phyloP scores from a whole-genome alignment of 1,140 invertebrate genomes.

The Ectropis grisescens region DNA sequence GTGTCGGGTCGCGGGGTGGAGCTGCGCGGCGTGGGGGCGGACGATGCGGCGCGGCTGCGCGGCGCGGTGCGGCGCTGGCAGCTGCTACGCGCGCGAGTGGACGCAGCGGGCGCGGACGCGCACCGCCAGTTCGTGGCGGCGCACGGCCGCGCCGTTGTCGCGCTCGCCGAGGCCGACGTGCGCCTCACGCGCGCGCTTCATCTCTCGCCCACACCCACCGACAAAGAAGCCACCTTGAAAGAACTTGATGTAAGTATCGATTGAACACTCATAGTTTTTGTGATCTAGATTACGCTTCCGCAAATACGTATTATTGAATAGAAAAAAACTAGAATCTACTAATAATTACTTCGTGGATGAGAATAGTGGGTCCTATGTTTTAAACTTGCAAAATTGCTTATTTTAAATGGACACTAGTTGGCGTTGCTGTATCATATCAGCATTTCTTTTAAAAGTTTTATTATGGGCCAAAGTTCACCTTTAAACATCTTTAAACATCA shows the following conservation, averaged over 20 bases:
- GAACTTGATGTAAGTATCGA: constrained; percentile 49
- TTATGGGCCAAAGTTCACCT: too few species aligned
- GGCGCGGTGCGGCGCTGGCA: constrained; percentile 35
- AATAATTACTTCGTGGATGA: too few species aligned
- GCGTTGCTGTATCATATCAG: too few species aligned
- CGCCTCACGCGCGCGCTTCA: constrained; percentile 78
- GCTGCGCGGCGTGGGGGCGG: constrained; percentile 35
- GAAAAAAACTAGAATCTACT: too few species aligned
- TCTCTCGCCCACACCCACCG: constrained; percentile 62
- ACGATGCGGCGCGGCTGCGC: constrained; percentile 35
- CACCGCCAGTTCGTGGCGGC: constrained; percentile 78
- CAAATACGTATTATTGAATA: too few species aligned
- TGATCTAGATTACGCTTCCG: too few species aligned
- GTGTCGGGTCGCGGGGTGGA: constrained; percentile 41
- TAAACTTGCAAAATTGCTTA: too few species aligned
- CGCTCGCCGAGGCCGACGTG: constrained; percentile 78
- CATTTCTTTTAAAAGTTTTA: too few species aligned
- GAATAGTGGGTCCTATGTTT: too few species aligned
- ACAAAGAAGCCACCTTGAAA: constrained; percentile 38
- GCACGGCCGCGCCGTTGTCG: constrained; percentile 78
- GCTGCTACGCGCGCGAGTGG: constrained; percentile 34
- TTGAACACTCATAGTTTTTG: not conserved
- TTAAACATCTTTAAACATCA: too few species aligned
- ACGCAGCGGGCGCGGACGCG: constrained; percentile 47
- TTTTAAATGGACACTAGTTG: too few species aligned